Evolutionary conservation across 2,888 invertebrate species (phyloP).

Genomic region (Nomada fucata): DNA sequence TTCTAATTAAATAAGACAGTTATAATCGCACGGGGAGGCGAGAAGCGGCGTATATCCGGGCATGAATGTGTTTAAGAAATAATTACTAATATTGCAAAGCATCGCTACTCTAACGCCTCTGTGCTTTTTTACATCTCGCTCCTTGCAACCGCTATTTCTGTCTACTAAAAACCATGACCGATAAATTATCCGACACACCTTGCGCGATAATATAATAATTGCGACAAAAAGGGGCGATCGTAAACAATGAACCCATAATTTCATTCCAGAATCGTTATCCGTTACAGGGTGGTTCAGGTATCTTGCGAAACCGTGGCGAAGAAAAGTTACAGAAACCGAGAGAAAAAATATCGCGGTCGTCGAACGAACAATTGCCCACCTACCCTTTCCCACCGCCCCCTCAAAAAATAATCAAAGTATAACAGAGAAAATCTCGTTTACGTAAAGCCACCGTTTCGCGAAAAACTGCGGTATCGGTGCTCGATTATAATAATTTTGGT

Average conservation of each 20-base stretch:
- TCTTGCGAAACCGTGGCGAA: too few species aligned
- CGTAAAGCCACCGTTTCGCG: not conserved
- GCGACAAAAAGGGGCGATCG: too few species aligned
- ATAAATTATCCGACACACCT: not conserved
- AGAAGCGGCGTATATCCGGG: slow-evolving; percentile 29
- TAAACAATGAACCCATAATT: too few species aligned
- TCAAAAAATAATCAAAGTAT: not conserved
- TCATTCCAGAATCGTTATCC: too few species aligned
- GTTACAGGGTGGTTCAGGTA: too few species aligned
- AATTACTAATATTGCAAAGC: slow-evolving; percentile 25
- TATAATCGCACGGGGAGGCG: slow-evolving; percentile 25
- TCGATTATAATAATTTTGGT: slow-evolving; percentile 40
- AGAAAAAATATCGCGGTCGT: not conserved
- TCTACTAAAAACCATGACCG: slow-evolving; percentile 1
- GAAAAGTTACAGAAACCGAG: too few species aligned
- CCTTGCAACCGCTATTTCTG: not conserved
- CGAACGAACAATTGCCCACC: too few species aligned
- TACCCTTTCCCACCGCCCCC: too few species aligned
- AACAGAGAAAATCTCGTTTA: slow-evolving; percentile 20
- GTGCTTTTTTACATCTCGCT: not conserved
- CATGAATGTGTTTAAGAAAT: slow-evolving; percentile 29
- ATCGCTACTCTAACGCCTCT: not conserved
- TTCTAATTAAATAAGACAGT: slow-evolving; percentile 43
- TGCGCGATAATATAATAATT: not conserved
- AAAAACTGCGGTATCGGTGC: slow-evolving; percentile 1